Conservation (phyloP, 2,113 vertebrate genomes). For the Hipposideros armiger region DNA sequence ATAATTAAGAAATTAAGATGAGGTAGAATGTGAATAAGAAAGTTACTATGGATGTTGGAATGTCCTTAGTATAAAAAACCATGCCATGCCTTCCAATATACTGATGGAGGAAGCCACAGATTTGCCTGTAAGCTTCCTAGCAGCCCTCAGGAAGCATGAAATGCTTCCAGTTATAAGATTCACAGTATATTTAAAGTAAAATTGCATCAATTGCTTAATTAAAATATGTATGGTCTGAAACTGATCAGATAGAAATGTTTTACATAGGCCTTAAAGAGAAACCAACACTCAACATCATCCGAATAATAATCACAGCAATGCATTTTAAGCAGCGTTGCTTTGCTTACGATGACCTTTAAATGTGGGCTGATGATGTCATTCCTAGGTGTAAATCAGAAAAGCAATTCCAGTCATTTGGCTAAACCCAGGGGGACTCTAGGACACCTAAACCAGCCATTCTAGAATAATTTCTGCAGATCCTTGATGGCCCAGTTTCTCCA, state of each 20-base stretch:
- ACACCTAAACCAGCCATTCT: not conserved
- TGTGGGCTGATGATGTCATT: not conserved
- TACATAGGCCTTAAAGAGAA: not conserved
- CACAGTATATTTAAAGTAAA: constrained; percentile 1
- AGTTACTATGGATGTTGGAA: not conserved
- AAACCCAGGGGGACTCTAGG: not conserved
- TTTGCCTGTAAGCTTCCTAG: not conserved
- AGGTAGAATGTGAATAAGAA: not conserved
- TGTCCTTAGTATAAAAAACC: not conserved
- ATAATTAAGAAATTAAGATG: constrained; percentile 1
- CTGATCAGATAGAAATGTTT: not conserved
- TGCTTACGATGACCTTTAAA: not conserved
- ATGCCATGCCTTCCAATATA: rapidly evolving
- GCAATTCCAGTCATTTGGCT: not conserved
- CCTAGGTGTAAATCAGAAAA: not conserved
- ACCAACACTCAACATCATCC: not conserved
- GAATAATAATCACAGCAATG: not conserved
- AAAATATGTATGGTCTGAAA: constrained; percentile 15
- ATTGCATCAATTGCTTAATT: constrained; percentile 5
- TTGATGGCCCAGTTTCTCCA: not conserved
- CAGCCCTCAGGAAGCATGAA: not conserved
- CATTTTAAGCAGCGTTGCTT: not conserved
- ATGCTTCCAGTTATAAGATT: not conserved
- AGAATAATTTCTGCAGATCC: not conserved
- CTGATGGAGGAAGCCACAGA: not conserved